These are phyloP conservation scores for Trypoxylus dichotomus DNA, from an alignment of 1,140 invertebrate genomes.

Conservation along the genomic window DNA sequence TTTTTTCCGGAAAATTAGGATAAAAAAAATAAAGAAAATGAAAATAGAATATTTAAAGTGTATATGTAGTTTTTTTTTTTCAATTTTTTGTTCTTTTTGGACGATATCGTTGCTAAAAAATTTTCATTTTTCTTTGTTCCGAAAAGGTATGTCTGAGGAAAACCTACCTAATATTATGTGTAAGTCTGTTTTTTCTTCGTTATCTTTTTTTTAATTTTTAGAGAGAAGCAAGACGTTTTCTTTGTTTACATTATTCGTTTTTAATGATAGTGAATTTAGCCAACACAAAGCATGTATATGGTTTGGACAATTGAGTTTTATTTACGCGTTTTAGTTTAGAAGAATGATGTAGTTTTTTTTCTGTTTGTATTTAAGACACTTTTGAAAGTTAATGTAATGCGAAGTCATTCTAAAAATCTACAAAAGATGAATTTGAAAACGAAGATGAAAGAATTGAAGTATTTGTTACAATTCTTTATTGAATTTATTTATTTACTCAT, in stretches of 20 bases:
- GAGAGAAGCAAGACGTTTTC: slow-evolving; percentile 19
- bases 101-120: neutral
- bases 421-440: too few relatives aligned
- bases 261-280: neutral
- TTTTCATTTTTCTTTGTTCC: slow-evolving; percentile 21
- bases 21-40: neutral
- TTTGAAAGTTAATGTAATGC: too few relatives aligned
- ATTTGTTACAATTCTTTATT: too few relatives aligned
- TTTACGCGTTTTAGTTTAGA: too few relatives aligned
- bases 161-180: slow-evolving; percentile 48
- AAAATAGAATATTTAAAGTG: neutral
- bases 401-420: too few relatives aligned
- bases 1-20: neutral
- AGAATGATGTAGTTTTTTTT: too few relatives aligned
- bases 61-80: neutral
- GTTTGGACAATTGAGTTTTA: neutral
- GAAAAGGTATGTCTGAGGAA: slow-evolving; percentile 48
- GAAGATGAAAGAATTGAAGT: too few relatives aligned
- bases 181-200: slow-evolving; percentile 42
- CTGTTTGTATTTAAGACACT: too few relatives aligned
- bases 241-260: neutral
- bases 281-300: neutral
- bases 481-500: too few relatives aligned
- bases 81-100: neutral
- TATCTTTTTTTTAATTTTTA: neutral